Evolutionary conservation across 2,797 vertebrate species (phyloP).

Genomic region (Darevskia mixta): DNA sequence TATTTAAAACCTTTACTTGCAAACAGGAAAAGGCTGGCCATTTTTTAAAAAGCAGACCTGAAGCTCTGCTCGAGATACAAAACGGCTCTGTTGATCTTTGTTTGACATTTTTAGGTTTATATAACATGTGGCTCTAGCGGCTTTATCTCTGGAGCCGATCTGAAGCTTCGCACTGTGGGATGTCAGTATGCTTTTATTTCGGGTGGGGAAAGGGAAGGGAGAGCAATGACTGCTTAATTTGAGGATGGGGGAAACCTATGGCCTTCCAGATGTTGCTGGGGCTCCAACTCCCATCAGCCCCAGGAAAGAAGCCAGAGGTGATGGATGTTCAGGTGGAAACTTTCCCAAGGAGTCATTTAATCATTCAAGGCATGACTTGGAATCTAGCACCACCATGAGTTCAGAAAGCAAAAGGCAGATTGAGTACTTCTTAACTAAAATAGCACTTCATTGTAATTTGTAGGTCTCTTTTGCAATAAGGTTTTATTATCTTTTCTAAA

Average conservation of each 20-base stretch:
- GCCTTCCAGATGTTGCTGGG: no score
- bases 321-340: no score
- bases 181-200: not conserved
- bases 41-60: slow-evolving; percentile 18
- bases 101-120: slow-evolving; percentile 8
- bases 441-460: not conserved
- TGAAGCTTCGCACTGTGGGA: slow-evolving; percentile 2
- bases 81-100: not conserved
- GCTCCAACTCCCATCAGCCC: no score
- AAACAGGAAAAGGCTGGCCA: not conserved
- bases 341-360: not conserved
- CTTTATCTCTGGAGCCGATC: not conserved
- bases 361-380: not conserved
- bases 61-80: not conserved
- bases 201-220: not conserved
- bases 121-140: not conserved
- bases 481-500: not conserved
- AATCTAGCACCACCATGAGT: slow-evolving; percentile 24
- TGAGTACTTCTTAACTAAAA: not conserved
- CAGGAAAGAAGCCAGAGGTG: not conserved
- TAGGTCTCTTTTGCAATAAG: not conserved
- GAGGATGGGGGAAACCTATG: not conserved
- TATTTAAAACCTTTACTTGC: slow-evolving; percentile 40
- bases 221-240: not conserved
- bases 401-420: slow-evolving; percentile 12